A percentile compares a stretch with the other conserved stretches of the same genome.
These are phyloP conservation scores for Peromyscus attwateri DNA, from an alignment of 2,797 vertebrate species.

Conservation along the genomic window DNA sequence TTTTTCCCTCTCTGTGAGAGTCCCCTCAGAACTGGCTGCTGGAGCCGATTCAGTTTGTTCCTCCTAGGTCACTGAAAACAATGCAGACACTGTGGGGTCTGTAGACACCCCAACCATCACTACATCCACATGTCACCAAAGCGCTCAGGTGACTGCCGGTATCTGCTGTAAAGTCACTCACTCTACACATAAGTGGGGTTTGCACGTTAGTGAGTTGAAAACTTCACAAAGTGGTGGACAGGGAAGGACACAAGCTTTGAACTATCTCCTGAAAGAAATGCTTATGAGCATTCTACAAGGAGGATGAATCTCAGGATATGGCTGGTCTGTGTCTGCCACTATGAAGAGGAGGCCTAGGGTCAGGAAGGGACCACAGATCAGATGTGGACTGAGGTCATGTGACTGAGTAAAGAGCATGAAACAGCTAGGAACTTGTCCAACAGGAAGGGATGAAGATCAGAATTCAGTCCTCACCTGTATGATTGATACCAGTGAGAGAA, in stretches of 20 bases:
- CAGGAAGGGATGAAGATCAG: not conserved
- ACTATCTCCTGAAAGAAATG: not conserved
- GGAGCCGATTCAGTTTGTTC: not conserved
- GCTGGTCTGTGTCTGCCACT: not conserved
- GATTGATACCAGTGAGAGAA: not conserved
- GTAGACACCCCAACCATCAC: too few relatives aligned
- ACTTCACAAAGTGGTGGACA: not conserved
- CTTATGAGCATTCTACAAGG: not conserved
- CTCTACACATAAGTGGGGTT: not conserved
- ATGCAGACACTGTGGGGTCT: not conserved
- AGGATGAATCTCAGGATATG: not conserved
- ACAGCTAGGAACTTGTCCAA: not conserved
- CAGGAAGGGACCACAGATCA: not conserved
- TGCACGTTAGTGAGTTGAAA: not conserved
- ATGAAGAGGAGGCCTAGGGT: too few relatives aligned
- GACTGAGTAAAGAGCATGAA: not conserved
- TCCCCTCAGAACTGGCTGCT: not conserved
- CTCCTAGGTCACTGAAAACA: not conserved
- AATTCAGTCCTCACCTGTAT: not conserved
- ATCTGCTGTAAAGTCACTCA: not conserved
- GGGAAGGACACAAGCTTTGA: too few relatives aligned
- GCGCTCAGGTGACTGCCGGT: too few relatives aligned
- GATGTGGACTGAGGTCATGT: too few relatives aligned
- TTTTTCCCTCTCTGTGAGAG: not conserved
- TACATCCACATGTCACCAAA: not conserved